These are phyloP conservation scores for Rotaria socialis DNA, from an alignment of 2,888 invertebrate species.

Conservation along the genomic window DNA sequence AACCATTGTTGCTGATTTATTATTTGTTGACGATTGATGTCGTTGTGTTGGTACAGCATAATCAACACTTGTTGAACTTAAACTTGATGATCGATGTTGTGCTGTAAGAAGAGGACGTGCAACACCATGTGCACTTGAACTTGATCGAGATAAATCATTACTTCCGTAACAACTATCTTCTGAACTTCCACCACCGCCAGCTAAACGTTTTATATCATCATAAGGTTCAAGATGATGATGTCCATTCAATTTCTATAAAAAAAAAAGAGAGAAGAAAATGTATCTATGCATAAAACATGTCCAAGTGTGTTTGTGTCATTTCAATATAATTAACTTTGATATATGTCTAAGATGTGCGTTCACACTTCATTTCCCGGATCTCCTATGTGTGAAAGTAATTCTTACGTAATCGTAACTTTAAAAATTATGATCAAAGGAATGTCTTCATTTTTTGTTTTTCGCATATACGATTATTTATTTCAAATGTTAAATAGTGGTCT, in stretches of 20 bases:
- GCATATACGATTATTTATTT: background rate
- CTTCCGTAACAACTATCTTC: conserved; percentile 36
- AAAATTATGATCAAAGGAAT: background rate
- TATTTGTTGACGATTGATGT: background rate
- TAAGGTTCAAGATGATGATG: conserved; percentile 2
- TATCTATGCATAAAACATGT: background rate
- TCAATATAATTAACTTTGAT: background rate
- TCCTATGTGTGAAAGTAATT: background rate
- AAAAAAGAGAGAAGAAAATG: background rate
- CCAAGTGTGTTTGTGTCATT: background rate
- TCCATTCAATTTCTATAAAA: background rate
- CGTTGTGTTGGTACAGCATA: conserved; percentile 27
- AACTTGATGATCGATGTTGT: conserved; percentile 26
- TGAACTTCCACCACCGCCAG: background rate
- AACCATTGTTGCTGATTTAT: background rate
- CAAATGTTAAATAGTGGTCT: background rate
- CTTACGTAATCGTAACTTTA: background rate
- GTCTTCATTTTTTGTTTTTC: background rate
- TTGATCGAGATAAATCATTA: conserved; percentile 35
- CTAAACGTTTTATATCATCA: background rate
- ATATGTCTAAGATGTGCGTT: background rate
- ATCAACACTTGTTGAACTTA: conserved; percentile 33
- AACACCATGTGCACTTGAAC: conserved; percentile 29
- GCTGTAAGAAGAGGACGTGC: conserved; percentile 18
- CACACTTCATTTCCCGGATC: too few species aligned